Percentiles rank a stretch among this genome's conserved stretches.
Evolutionary conservation across 2,113 vertebrate genomes (phyloP).

Genomic region (Datnioides undecimradiatus): DNA sequence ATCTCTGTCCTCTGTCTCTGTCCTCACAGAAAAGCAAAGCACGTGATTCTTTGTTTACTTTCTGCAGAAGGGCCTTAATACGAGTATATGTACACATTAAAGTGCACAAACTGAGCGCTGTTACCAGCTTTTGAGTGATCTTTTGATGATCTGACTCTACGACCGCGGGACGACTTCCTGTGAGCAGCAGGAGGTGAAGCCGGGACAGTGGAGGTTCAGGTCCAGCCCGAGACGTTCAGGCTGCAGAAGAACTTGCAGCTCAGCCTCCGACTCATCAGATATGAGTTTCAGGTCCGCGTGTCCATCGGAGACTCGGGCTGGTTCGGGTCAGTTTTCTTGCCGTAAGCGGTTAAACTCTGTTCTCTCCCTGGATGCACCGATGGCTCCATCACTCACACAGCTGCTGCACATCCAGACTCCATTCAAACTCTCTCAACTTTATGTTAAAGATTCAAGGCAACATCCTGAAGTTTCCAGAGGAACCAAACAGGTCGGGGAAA

Average conservation of each 20-base stretch:
- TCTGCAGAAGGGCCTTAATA: background rate
- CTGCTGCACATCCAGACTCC: background rate
- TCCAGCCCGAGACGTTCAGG: background rate
- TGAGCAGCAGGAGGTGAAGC: background rate
- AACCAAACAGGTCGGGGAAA: background rate
- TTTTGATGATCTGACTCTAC: too few relatives aligned
- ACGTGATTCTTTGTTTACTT: too few relatives aligned
- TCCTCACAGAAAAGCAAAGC: background rate
- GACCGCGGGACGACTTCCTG: background rate
- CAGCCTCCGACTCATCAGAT: conserved; percentile 10
- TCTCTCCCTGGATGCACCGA: conserved; percentile 2
- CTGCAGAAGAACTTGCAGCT: background rate
- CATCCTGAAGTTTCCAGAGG: conserved; percentile 42
- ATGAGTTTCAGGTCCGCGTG: background rate
- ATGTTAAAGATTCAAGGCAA: conserved; percentile 26
- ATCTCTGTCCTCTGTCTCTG: background rate
- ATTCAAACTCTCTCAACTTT: background rate
- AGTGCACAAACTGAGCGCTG: too few relatives aligned
- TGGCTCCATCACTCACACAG: conserved; percentile 34
- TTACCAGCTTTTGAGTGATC: too few relatives aligned
- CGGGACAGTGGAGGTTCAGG: background rate
- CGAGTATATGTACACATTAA: background rate
- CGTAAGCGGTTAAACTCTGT: conserved; percentile 30
- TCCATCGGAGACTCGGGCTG: conserved; percentile 3
- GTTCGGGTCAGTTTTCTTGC: conserved; percentile 39